Base-by-base conservation (phyloP, 1,140 invertebrate genomes). In the Bombus sibiricus region DNA sequence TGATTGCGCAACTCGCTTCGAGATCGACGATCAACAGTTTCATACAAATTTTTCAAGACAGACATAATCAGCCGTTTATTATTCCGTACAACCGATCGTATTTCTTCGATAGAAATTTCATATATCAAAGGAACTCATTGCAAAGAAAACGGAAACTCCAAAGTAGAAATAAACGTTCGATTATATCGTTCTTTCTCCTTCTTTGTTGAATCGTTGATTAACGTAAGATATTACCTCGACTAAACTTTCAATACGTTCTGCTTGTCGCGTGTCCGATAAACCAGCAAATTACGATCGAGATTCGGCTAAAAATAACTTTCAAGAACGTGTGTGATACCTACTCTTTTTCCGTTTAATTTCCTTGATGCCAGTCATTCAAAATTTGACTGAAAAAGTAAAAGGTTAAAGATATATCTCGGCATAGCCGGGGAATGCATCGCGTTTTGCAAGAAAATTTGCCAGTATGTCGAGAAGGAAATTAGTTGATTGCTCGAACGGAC, bases 91-190 rank as follows among this genome's bases (percentile, higher is more conserved):
- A 10, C 2, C 32, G 53, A 71, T 41, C 28, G 34, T 71, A 59
- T 72, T 37, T 28, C 66, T n/a, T 2, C 34, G 47, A 72, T 57
- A 69, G 47, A 81, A 72, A 81, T 72, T 57, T 34, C 47, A 22
- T 59, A 72, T 81, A 37, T 47, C 28, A n/a, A 59, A n/a, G 32
- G 47, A 81, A 59, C 13, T 53, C 10, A 12, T 39, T 41, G 25
- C 15, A 12, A 8, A 28, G 66, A 12, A n/a, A 53, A 69, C 10
- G 39, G 13, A 22, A 25, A 28, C 6, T 39, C 5, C 12, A 41
- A 72, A 72, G 13, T 10, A 59, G 3, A 72, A 72, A 13, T 18
- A 59, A 12, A 34, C 32, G 43, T 57, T 25, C 43, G 22, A 80
- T 37, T n/a, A 13, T 34, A 8, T n/a, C n/a, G 9, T 32, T 28